Conservation (phyloP, 30 jellyfish, hydroid and myxozoan species). For the Chrysaora quinquecirrha region DNA sequence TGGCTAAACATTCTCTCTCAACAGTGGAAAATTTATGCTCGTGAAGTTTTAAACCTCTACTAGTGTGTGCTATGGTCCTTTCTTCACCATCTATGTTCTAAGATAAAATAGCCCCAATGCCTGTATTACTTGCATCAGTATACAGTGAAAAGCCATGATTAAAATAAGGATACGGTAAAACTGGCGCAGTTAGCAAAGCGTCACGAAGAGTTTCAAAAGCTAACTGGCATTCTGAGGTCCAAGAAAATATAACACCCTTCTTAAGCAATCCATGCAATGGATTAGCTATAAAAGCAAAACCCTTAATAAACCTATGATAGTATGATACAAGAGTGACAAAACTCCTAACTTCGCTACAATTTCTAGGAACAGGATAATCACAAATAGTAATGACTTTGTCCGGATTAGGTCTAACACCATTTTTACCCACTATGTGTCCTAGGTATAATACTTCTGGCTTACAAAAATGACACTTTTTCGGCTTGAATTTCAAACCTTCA, state of each 20-base stretch:
- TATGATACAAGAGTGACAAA: constrained; percentile 44
- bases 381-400: constrained; percentile 17
- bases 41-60: constrained; percentile 33
- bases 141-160: constrained; percentile 24
- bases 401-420: constrained; percentile 69
- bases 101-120: constrained; percentile 64
- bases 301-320: constrained; percentile 40
- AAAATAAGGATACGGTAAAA: constrained; percentile 50
- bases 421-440: constrained; percentile 28
- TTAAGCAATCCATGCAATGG: constrained; percentile 40
- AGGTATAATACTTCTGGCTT: constrained; percentile 31
- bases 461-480: constrained; percentile 59
- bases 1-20: constrained; percentile 33
- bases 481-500: constrained; percentile 52
- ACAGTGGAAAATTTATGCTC: constrained; percentile 53
- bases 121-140: constrained; percentile 64
- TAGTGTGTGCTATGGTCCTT: constrained; percentile 51
- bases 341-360: constrained; percentile 26
- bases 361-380: constrained; percentile 42
- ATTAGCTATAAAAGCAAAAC: constrained; percentile 51
- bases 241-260: constrained; percentile 39
- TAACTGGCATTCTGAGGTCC: constrained; percentile 47
- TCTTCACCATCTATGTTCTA: constrained; percentile 52
- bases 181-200: constrained; percentile 55
- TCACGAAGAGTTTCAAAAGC: constrained; percentile 59